Conservation (phyloP, 2,888 invertebrate species). For the Harpalus rufipes region DNA sequence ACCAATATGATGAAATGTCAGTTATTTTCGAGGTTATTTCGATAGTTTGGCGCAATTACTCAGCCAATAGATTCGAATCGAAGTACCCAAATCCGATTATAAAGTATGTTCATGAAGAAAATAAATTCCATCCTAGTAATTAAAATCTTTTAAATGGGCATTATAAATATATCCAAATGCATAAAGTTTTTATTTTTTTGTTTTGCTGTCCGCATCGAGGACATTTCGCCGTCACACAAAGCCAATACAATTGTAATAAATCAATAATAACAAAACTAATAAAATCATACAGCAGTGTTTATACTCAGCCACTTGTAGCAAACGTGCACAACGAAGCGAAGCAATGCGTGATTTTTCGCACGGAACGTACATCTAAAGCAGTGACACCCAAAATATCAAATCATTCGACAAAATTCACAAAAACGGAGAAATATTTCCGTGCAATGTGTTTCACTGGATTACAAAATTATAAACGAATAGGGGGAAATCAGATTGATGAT, state of each 20-base stretch:
- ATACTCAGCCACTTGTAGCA: constrained; percentile 38
- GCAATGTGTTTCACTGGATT: not conserved
- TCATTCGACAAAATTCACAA: not conserved
- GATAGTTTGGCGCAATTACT: too few species aligned
- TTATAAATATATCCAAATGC: too few species aligned
- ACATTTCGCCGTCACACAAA: constrained; percentile 10
- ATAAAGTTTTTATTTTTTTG: too few species aligned
- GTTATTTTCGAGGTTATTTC: too few species aligned
- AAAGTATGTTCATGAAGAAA: too few species aligned
- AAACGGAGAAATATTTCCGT: not conserved
- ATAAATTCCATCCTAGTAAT: too few species aligned
- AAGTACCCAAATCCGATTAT: too few species aligned
- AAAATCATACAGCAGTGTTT: constrained; percentile 58
- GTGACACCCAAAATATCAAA: constrained; percentile 9
- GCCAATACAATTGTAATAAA: constrained; percentile 53
- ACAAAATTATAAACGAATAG: too few species aligned
- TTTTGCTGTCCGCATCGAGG: not conserved
- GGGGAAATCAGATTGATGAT: too few species aligned
- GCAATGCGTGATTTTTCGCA: constrained; percentile 37
- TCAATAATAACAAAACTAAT: constrained; percentile 60
- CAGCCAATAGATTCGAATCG: too few species aligned
- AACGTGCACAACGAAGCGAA: constrained; percentile 53
- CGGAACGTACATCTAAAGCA: constrained; percentile 24
- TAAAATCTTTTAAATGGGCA: too few species aligned
- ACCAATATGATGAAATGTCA: too few species aligned